Conservation (phyloP, 2,113 vertebrate genomes). For the Heteronetta atricapilla region DNA sequence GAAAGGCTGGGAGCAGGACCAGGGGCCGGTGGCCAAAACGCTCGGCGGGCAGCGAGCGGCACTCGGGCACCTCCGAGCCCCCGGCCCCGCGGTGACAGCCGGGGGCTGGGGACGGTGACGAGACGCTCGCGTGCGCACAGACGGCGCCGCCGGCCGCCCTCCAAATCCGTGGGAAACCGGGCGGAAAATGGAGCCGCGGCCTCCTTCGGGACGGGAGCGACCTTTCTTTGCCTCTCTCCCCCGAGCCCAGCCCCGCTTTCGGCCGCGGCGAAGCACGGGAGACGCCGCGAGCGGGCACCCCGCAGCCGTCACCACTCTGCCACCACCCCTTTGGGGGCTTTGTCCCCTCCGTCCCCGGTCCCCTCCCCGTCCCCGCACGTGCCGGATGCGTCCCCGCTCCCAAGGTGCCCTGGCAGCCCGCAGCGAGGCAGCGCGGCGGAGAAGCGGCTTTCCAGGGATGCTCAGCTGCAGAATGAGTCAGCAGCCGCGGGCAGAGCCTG, state of each 20-base stretch:
- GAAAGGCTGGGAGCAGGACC: neutral
- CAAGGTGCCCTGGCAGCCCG: slow-evolving; percentile 61
- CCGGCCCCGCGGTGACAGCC: neutral
- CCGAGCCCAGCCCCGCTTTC: neutral
- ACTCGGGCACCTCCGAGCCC: rapidly evolving
- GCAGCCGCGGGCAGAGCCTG: slow-evolving; percentile 41
- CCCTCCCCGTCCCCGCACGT: neutral
- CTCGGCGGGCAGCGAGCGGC: neutral
- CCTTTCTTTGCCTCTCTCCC: neutral
- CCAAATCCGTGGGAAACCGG: slow-evolving; percentile 19
- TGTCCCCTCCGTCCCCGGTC: neutral
- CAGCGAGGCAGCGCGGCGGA: neutral
- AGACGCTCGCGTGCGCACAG: rapidly evolving
- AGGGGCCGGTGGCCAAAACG: neutral
- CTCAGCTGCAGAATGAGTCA: slow-evolving; percentile 69
- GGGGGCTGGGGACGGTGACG: rapidly evolving
- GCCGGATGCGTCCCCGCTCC: neutral
- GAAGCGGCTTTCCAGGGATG: slow-evolving; percentile 54
- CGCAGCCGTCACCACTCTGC: neutral
- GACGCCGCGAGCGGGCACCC: neutral
- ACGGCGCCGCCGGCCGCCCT: neutral
- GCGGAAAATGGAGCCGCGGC: slow-evolving; percentile 18
- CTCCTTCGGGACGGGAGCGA: neutral
- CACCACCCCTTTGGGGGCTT: neutral
- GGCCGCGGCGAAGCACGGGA: neutral